Conservation (phyloP, 2,113 vertebrate species). For the Otolemur garnettii region DNA sequence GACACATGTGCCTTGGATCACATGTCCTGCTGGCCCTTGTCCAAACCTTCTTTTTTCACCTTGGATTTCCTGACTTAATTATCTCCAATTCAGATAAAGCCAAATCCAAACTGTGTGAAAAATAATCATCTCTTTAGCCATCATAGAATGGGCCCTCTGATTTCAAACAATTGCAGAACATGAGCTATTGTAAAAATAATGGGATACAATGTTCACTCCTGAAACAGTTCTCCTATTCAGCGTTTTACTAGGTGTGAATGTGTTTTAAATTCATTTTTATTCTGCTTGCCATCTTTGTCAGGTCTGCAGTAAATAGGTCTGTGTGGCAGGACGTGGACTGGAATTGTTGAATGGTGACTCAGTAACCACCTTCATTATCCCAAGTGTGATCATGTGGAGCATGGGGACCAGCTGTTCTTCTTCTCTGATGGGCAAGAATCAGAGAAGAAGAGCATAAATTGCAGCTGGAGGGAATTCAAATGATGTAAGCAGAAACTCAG, state of each 20-base stretch:
- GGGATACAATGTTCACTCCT: neutral
- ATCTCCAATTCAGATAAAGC: slow-evolving; percentile 77
- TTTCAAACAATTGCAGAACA: slow-evolving; percentile 55
- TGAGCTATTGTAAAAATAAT: neutral
- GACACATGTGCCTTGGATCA: slow-evolving; percentile 80
- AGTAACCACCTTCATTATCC: slow-evolving; percentile 53
- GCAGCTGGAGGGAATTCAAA: slow-evolving; percentile 72
- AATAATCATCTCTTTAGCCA: slow-evolving; percentile 38
- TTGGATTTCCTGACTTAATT: slow-evolving; percentile 80
- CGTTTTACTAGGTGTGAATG: slow-evolving; percentile 56
- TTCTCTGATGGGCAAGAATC: slow-evolving; percentile 50
- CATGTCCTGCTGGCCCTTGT: slow-evolving; percentile 70
- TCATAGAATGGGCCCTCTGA: slow-evolving; percentile 39
- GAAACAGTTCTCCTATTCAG: neutral
- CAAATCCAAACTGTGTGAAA: slow-evolving; percentile 62
- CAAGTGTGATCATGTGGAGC: slow-evolving; percentile 51
- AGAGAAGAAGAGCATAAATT: slow-evolving; percentile 62
- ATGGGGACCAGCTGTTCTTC: slow-evolving; percentile 78
- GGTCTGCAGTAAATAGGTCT: slow-evolving; percentile 46
- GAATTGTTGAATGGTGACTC: slow-evolving; percentile 62
- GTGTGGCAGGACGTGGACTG: slow-evolving; percentile 30
- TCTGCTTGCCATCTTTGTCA: slow-evolving; percentile 49
- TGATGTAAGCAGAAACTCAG: slow-evolving; percentile 68
- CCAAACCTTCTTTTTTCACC: slow-evolving; percentile 17
- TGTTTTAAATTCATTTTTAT: slow-evolving; percentile 53